phyloP scores from a whole-genome alignment of 2,113 vertebrate genomes.

The Alethe diademata region DNA sequence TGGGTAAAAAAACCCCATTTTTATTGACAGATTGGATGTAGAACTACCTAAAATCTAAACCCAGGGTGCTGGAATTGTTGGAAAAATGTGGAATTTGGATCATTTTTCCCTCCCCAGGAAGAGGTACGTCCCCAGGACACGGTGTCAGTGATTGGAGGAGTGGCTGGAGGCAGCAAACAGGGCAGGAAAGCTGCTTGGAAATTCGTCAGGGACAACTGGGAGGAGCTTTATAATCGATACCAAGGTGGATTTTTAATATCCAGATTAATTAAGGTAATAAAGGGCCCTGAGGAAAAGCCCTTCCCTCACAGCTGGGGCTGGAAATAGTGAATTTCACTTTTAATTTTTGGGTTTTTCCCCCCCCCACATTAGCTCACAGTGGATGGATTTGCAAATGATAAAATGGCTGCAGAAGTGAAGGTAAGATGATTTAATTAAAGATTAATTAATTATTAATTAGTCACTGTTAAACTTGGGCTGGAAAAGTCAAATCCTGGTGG shows the following conservation, averaged over 20 bases:
- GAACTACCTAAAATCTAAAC: rapidly evolving
- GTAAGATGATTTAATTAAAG: conserved; percentile 70
- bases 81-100: neutral
- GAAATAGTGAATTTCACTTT: neutral
- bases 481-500: rapidly evolving
- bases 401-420: conserved; percentile 97
- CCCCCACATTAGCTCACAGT: conserved; percentile 83
- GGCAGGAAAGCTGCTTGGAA: conserved; percentile 97
- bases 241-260: conserved; percentile 99
- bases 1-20: neutral
- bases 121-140: conserved; percentile 98
- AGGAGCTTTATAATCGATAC: conserved; percentile 96
- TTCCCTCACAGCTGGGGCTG: rapidly evolving
- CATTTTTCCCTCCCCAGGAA: conserved; percentile 74
- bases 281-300: neutral
- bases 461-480: rapidly evolving
- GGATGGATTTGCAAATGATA: conserved; percentile 95
- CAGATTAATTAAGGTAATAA: conserved; percentile 91
- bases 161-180: conserved; percentile 93
- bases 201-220: conserved; percentile 97
- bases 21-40: rapidly evolving
- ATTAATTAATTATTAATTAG: neutral
- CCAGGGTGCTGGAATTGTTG: rapidly evolving
- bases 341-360: neutral
- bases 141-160: conserved; percentile 94